A percentile compares a stretch with the other conserved stretches of the same genome.
These are phyloP conservation scores for Varecia variegata DNA, from an alignment of 2,797 vertebrate genomes.

Conservation along the genomic window DNA sequence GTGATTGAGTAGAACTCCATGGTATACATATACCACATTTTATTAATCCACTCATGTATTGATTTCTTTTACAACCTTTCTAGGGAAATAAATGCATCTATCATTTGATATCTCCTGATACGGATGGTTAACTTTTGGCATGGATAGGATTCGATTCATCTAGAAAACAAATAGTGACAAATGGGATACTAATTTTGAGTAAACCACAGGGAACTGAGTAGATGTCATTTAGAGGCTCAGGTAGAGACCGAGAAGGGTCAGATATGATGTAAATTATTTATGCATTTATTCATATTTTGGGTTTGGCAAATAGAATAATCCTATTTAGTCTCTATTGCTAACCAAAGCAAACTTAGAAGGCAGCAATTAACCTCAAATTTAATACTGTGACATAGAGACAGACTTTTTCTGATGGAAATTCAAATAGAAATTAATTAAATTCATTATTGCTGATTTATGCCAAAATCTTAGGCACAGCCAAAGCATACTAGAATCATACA, in stretches of 20 bases:
- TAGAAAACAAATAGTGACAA: background rate
- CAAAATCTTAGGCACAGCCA: background rate
- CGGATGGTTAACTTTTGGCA: background rate
- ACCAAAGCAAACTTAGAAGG: background rate
- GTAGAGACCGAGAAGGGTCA: background rate
- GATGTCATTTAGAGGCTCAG: background rate
- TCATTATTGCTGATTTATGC: background rate
- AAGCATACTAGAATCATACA: background rate
- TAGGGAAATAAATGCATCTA: background rate
- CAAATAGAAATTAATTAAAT: background rate
- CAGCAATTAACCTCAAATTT: background rate
- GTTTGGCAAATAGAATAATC: background rate
- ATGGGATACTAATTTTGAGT: background rate
- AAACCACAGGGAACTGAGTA: background rate
- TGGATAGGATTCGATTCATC: background rate
- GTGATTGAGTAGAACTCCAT: too few relatives aligned
- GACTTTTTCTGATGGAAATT: background rate
- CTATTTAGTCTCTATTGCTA: background rate
- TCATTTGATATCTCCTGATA: background rate
- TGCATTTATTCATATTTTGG: background rate
- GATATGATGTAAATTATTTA: background rate
- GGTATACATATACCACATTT: too few relatives aligned
- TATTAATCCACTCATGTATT: too few relatives aligned
- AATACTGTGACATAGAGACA: background rate
- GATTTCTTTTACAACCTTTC: background rate